Percentiles rank a stretch among this genome's conserved stretches.
Conservation (phyloP, 2,797 vertebrate genomes). For the Micrastur ruficollis region DNA sequence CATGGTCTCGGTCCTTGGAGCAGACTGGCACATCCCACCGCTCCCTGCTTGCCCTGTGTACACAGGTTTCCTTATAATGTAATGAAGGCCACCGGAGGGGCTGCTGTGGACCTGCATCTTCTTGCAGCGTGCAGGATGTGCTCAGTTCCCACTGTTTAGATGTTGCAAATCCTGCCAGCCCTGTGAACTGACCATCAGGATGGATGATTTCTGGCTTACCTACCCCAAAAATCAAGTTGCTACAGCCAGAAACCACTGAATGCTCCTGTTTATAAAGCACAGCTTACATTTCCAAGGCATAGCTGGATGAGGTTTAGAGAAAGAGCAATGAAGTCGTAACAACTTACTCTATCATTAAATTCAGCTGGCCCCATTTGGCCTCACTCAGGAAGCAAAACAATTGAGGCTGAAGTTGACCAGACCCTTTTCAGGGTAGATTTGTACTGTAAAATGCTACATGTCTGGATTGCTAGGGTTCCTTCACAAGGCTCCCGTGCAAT, state of each 20-base stretch:
- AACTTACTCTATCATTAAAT: background rate
- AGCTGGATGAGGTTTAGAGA: background rate
- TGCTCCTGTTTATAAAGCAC: background rate
- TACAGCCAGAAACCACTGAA: background rate
- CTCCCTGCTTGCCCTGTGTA: background rate
- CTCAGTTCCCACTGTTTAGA: background rate
- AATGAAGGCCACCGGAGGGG: background rate
- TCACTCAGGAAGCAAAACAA: background rate
- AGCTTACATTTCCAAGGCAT: constrained; percentile 11
- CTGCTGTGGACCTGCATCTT: background rate
- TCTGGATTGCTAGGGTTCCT: constrained; percentile 14
- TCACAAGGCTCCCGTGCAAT: constrained; percentile 63
- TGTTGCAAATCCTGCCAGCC: background rate
- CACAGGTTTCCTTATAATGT: background rate
- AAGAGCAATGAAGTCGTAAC: constrained; percentile 5
- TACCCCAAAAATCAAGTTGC: background rate
- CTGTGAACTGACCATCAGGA: background rate
- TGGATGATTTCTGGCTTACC: background rate
- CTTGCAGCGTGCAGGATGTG: background rate
- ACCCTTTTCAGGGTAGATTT: background rate
- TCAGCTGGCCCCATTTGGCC: background rate
- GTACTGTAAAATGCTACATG: constrained; percentile 45
- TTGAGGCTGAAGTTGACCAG: constrained; percentile 31
- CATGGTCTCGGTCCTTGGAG: rapidly evolving
- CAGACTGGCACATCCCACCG: background rate